Conservation (phyloP, 2,113 vertebrate genomes). For the Podarcis raffonei region DNA sequence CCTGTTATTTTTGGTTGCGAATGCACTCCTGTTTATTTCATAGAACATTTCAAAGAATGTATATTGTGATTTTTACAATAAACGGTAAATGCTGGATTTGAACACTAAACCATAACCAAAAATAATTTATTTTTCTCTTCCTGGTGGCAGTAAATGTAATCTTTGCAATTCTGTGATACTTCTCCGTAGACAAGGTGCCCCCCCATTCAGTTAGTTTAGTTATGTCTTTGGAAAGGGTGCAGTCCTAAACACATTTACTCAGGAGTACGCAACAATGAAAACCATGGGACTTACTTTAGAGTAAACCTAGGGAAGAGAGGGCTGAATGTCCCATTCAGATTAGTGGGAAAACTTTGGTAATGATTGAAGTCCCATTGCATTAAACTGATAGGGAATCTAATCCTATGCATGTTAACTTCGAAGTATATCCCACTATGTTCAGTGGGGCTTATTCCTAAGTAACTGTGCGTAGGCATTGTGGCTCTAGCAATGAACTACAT, state of each 20-base stretch:
- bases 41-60: conserved; percentile 38
- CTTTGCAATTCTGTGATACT: not conserved
- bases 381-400: not conserved
- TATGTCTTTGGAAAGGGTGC: not conserved
- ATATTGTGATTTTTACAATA: not conserved
- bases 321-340: not conserved
- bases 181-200: not conserved
- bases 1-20: conserved; percentile 21
- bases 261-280: not conserved
- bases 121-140: not conserved
- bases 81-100: conserved; percentile 32
- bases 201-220: not conserved
- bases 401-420: not conserved
- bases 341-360: not conserved
- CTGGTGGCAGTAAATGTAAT: conserved; percentile 1
- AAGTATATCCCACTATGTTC: not conserved
- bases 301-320: not conserved
- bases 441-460: not conserved
- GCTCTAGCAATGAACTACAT: not conserved
- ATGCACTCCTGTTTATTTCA: conserved; percentile 16
- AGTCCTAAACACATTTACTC: not conserved
- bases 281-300: not conserved
- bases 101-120: conserved; percentile 14
- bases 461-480: not conserved
- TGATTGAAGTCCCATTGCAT: not conserved